Evolutionary conservation across 2,888 invertebrate genomes (phyloP).

Genomic region (Diarsia brunnea): DNA sequence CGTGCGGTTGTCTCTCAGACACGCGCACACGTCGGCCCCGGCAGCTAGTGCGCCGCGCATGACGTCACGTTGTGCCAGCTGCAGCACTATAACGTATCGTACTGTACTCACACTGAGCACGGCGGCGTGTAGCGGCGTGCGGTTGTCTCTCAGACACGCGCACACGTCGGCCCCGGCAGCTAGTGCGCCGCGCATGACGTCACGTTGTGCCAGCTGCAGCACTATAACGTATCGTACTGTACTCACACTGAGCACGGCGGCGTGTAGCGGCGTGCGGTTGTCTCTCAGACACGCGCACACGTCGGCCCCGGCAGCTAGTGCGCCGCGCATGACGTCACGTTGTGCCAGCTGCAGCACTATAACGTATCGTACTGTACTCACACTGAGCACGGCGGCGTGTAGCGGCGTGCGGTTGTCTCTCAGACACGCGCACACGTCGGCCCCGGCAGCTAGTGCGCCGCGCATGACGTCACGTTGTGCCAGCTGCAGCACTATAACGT

Average conservation of each 20-base stretch:
- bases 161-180: constrained; percentile 56
- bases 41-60: constrained; percentile 21
- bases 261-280: constrained; percentile 60
- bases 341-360: constrained; percentile 94
- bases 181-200: constrained; percentile 77
- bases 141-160: constrained; percentile 8
- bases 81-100: constrained; percentile 68
- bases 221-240: constrained; percentile 71
- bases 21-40: constrained; percentile 56
- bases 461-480: constrained; percentile 93
- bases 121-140: constrained; percentile 87
- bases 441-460: constrained; percentile 90
- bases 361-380: constrained; percentile 88
- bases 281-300: background rate
- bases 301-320: constrained; percentile 90
- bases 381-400: constrained; percentile 43
- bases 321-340: constrained; percentile 91
- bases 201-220: constrained; percentile 92
- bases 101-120: constrained; percentile 73
- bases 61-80: background rate
- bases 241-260: constrained; percentile 86
- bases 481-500: constrained; percentile 93
- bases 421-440: background rate
- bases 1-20: constrained; percentile 11
- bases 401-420: constrained; percentile 32